These are phyloP conservation scores for Aptenodytes patagonicus DNA, from an alignment of 2,113 vertebrate species.

Conservation along the genomic window DNA sequence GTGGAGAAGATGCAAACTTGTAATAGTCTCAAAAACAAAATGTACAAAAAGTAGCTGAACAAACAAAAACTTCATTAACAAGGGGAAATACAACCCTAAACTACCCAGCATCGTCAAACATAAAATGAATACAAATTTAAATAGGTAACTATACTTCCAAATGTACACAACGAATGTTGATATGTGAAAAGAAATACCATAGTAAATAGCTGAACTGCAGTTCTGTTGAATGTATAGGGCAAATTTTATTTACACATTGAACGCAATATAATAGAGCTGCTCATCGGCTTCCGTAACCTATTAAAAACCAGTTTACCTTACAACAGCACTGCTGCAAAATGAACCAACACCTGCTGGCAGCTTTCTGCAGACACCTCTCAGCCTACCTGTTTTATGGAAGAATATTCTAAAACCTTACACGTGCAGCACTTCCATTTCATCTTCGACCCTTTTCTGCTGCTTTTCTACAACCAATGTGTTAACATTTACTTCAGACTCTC, in stretches of 20 bases:
- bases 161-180: conserved; percentile 66
- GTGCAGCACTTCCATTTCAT: conserved; percentile 28
- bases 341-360: conserved; percentile 29
- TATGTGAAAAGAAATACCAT: conserved; percentile 65
- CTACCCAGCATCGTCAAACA: conserved; percentile 69
- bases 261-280: conserved; percentile 44
- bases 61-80: conserved; percentile 69
- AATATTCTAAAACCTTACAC: conserved; percentile 16
- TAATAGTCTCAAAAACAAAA: conserved; percentile 67
- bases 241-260: conserved; percentile 76
- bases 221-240: conserved; percentile 56
- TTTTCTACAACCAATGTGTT: conserved; percentile 48
- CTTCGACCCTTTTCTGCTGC: conserved; percentile 31
- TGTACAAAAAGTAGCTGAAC: conserved; percentile 69
- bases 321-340: conserved; percentile 43
- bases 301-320: conserved; percentile 59
- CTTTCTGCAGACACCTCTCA: conserved; percentile 41
- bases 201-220: conserved; percentile 58
- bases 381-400: conserved; percentile 29
- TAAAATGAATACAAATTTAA: conserved; percentile 69
- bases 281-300: conserved; percentile 51
- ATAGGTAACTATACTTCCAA: conserved; percentile 63
- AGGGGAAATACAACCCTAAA: conserved; percentile 66
- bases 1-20: conserved; percentile 68
- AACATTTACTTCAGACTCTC: conserved; percentile 68